phyloP scores from a whole-genome alignment of 1,140 invertebrate genomes.

The Stenopsyche tienmushanensis region DNA sequence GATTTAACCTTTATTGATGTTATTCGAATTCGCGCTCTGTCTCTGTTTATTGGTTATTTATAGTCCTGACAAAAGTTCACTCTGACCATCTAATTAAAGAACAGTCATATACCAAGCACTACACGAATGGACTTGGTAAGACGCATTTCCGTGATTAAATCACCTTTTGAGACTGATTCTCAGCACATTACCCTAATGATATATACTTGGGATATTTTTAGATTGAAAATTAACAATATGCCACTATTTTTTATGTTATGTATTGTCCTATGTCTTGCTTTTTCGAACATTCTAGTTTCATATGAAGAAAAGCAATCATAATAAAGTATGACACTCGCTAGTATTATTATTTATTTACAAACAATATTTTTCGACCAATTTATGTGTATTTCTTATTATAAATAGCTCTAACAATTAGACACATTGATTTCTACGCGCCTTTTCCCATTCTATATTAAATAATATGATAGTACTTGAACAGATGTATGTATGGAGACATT shows the following conservation, averaged over 20 bases:
- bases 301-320: not conserved
- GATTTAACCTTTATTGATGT: too few species aligned
- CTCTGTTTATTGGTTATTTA: too few species aligned
- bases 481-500: too few species aligned
- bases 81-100: constrained; percentile 24
- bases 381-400: too few species aligned
- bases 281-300: not conserved
- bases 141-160: not conserved
- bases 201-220: not conserved
- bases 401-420: too few species aligned
- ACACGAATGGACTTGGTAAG: constrained; percentile 19
- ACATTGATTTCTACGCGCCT: too few species aligned
- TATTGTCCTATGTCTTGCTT: not conserved
- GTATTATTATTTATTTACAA: too few species aligned
- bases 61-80: constrained; percentile 34
- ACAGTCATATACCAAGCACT: not conserved
- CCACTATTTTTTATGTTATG: not conserved
- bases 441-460: too few species aligned
- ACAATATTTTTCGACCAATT: too few species aligned
- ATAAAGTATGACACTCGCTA: too few species aligned
- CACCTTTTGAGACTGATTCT: not conserved
- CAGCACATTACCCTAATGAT: not conserved
- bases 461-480: too few species aligned
- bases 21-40: too few species aligned
- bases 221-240: not conserved